Evolutionary conservation across 2,113 vertebrate genomes (phyloP).

Genomic region (Buteo buteo): DNA sequence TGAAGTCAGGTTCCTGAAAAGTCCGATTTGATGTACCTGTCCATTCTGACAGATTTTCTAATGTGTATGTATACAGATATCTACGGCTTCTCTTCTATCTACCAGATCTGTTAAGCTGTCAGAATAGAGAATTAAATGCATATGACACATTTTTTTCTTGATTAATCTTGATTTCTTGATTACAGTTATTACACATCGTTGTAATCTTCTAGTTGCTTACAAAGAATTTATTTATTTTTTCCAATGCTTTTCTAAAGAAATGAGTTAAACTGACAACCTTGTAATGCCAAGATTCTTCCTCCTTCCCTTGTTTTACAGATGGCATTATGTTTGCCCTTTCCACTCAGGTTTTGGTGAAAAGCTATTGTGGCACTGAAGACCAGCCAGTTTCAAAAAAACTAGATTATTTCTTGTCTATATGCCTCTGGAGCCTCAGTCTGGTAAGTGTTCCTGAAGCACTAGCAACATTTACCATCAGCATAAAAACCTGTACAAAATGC

Average conservation of each 20-base stretch:
- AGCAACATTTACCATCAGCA: neutral
- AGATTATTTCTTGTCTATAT: neutral
- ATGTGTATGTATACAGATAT: neutral
- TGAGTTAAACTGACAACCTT: neutral
- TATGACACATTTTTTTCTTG: neutral
- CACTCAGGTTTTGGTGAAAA: neutral
- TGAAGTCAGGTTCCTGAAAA: neutral
- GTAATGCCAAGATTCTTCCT: neutral
- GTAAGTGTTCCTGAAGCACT: neutral
- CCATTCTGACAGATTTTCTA: neutral
- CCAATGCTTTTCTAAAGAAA: neutral
- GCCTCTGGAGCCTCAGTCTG: neutral
- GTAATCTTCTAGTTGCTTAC: neutral
- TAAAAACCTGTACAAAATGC: neutral
- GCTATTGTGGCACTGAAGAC: neutral
- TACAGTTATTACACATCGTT: neutral
- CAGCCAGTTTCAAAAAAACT: neutral
- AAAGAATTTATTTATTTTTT: neutral
- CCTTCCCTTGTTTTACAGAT: neutral
- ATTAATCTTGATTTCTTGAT: neutral
- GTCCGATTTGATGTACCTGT: neutral
- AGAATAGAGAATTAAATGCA: neutral
- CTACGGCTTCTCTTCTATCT: neutral
- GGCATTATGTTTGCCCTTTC: neutral
- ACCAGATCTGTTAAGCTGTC: neutral